Evolutionary conservation across 1,140 invertebrate species (phyloP), one percentile per base, ranked within the genome.

Genomic region (Tetragonula clypearis): DNA sequence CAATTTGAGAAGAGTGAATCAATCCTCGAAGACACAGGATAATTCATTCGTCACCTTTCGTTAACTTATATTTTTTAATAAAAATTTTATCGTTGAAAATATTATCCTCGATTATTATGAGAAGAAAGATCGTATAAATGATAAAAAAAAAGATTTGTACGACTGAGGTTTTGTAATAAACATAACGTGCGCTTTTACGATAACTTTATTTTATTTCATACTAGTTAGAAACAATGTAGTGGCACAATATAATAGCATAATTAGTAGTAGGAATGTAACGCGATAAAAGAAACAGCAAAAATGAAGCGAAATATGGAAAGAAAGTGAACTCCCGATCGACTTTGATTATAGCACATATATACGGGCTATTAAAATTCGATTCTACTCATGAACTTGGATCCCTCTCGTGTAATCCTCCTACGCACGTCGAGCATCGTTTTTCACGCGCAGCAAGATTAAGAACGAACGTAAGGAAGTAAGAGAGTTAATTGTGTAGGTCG

Each of bases 401-500:
- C 66, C 49, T 56, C 76, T 79, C 82, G 87, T 84, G 55, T 77
- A 82, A 90, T 83, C 88, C 86, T 86, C 90, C 88, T 76, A 91
- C 88, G 88, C 87, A 76, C 21, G 58, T 12, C 49, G 49, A 78
- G 35, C 79, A 80, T 74, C 60, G 60, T 62, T 23, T 62, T 23
- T 62, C 60, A 14, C 60, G 23, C 23, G 19, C 41, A 26, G 21
- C 41, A 9, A 19, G 68, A 62, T 41, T 79, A 72, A 73, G 23
- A 56, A 73, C 65, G 56, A 69, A 23, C n/a, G 23, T 53, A 26
- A n/a, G 56, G 55, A 84, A 75, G 53, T 60, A 26, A 86, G 72
- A 76, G 74, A 73, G 65, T 68, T 88, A 90, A 88, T 90, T 88
- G 86, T 83, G 88, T 88, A 89, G 90, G 80, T 91, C 90, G 90